phyloP scores from a whole-genome alignment of 2,797 vertebrate species.

The Lepilemur ruficaudatus region DNA sequence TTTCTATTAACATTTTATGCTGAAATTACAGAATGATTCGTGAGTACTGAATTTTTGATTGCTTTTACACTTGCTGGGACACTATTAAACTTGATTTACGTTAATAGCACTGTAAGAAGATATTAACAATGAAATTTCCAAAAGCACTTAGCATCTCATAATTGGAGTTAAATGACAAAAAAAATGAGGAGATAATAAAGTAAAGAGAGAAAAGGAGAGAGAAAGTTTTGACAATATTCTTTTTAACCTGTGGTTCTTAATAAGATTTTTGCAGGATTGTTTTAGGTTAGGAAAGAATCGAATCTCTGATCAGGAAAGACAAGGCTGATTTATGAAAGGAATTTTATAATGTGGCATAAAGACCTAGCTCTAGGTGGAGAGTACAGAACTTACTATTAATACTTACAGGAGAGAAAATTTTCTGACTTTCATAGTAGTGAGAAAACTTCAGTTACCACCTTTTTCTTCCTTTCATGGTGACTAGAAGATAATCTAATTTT shows the following conservation, averaged over 20 bases:
- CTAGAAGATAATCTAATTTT: slow-evolving; percentile 25
- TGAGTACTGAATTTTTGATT: slow-evolving; percentile 92
- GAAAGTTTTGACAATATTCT: slow-evolving; percentile 85
- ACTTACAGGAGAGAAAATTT: slow-evolving; percentile 45
- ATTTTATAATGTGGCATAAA: not conserved
- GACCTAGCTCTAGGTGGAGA: slow-evolving; percentile 40
- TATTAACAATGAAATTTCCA: slow-evolving; percentile 91
- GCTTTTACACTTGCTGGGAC: slow-evolving; percentile 91
- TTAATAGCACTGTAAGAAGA: slow-evolving; percentile 91
- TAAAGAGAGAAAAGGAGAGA: slow-evolving; percentile 76
- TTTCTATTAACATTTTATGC: slow-evolving; percentile 93
- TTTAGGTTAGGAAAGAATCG: slow-evolving; percentile 75
- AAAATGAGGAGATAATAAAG: slow-evolving; percentile 87
- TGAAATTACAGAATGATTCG: slow-evolving; percentile 92
- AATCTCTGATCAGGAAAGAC: slow-evolving; percentile 64
- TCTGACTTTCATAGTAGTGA: slow-evolving; percentile 39
- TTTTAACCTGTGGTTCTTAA: slow-evolving; percentile 83
- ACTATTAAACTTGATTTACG: slow-evolving; percentile 92
- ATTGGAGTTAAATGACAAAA: slow-evolving; percentile 91
- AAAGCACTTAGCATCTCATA: slow-evolving; percentile 91
- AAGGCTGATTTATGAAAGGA: slow-evolving; percentile 26
- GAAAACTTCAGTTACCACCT: not conserved
- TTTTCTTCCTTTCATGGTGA: slow-evolving; percentile 4
- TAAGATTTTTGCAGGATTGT: slow-evolving; percentile 74
- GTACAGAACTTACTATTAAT: not conserved